A percentile compares a stretch with the other conserved stretches of the same genome.
Conservation (phyloP, 1,140 invertebrate species). For the Drosophila lowei region DNA sequence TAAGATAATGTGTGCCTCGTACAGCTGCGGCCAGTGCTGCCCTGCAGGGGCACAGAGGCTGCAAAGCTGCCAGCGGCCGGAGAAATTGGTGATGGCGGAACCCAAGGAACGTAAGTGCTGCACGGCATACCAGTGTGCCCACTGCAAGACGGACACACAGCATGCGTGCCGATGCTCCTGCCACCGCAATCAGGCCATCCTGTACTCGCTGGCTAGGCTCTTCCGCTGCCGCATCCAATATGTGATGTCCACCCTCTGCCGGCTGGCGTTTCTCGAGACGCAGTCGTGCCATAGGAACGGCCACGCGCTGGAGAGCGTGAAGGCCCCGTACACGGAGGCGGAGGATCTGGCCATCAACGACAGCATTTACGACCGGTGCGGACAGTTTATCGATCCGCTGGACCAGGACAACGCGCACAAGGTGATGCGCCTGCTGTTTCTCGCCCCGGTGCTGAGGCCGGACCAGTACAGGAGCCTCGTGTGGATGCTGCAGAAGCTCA, state of each 20-base stretch:
- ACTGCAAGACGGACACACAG: not conserved
- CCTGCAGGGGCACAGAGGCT: too few relatives aligned
- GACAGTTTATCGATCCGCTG: constrained; percentile 48
- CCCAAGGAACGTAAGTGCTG: not conserved
- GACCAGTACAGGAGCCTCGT: constrained; percentile 32
- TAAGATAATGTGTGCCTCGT: constrained; percentile 8
- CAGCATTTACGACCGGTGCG: constrained; percentile 62
- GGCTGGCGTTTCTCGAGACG: constrained; percentile 29
- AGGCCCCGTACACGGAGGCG: constrained; percentile 51
- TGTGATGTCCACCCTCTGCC: constrained; percentile 44
- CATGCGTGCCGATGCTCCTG: constrained; percentile 16
- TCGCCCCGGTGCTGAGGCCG: constrained; percentile 18
- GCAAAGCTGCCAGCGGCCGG: not conserved
- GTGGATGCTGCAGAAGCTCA: constrained; percentile 39
- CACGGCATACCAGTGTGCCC: not conserved
- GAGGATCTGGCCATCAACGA: constrained; percentile 67
- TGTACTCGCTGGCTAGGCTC: constrained; percentile 53
- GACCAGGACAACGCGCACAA: constrained; percentile 38
- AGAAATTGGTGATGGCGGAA: not conserved
- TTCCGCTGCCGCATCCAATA: constrained; percentile 27
- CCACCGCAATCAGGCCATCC: constrained; percentile 43
- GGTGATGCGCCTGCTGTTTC: constrained; percentile 57
- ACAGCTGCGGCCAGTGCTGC: not conserved
- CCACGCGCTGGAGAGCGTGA: constrained; percentile 42
- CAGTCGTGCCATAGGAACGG: not conserved